Percentiles rank a stretch among this genome's conserved stretches.
phyloP scores from a whole-genome alignment of 2,113 vertebrate genomes.

The Bos javanicus region DNA sequence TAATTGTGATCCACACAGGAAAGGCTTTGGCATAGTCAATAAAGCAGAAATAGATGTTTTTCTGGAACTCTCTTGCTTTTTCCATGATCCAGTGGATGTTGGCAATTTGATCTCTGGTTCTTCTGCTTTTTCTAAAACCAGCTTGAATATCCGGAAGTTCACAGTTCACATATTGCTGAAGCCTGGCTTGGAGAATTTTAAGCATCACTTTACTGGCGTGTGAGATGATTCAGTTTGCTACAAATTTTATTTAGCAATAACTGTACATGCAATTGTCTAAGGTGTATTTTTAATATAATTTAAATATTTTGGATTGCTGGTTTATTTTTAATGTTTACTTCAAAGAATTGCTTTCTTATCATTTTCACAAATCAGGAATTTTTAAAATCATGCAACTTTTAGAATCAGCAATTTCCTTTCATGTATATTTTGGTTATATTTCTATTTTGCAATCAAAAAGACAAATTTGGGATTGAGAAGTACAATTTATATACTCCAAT shows the following conservation, averaged over 20 bases:
- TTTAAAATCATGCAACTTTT: not conserved
- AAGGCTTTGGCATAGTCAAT: too few species aligned
- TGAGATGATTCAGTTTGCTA: not conserved
- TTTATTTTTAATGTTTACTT: not conserved
- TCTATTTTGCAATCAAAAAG: not conserved
- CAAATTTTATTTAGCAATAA: not conserved
- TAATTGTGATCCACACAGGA: too few species aligned
- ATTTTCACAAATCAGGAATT: not conserved
- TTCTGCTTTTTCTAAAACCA: too few species aligned
- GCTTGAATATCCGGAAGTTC: not conserved
- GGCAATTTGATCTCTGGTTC: too few species aligned
- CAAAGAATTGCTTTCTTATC: not conserved
- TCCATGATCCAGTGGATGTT: too few species aligned
- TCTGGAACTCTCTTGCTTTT: too few species aligned
- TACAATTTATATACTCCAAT: not conserved
- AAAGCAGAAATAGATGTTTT: too few species aligned
- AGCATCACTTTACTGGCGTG: not conserved
- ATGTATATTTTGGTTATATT: not conserved
- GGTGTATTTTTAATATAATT: not conserved
- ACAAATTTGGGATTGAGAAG: not conserved
- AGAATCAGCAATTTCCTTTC: not conserved
- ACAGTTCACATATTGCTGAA: fast-evolving
- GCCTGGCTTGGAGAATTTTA: not conserved
- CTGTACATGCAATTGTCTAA: not conserved
- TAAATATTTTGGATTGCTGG: not conserved